Base-by-base conservation (phyloP, 2,888 invertebrate species). In the Mythimna loreyi region DNA sequence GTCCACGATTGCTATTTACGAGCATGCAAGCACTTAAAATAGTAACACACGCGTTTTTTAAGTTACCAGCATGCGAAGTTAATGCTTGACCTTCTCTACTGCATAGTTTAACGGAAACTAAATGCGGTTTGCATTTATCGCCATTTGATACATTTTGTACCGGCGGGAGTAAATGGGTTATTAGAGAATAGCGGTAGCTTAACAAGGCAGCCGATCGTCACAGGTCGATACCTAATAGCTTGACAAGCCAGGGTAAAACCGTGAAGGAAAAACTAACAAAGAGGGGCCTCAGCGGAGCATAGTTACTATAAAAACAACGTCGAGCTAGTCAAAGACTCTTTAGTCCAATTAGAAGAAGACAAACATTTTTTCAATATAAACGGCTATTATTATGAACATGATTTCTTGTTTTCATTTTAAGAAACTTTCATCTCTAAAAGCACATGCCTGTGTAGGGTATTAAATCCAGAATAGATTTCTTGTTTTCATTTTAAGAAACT, bases 291-390 rank as follows among this genome's bases (percentile, higher is more conserved):
- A 19, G 28, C 5, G 11, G 30, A 56, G 21, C 25, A 40, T 11
- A 70, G 28, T 19, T 40, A 43, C n/a, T 28, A 56, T 56, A 50
- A 43, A 62, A 73, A 74, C 33, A 13, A 74, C 9, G 9, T n/a
- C 50, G 28, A 47, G 23, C 40, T 30, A 33, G 33, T 36, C 21
- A 36, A 45, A 40, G 21, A 45, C 36, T 56, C 43, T 71, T 33
- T 40, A 23, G 25, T 64, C 36, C 64, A 63, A 72, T 72, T 55
- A 63, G 40, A 43, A 40, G n/a, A 33, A 28, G 19, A 45, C 19
- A 52, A 55, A 55, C 19, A 25, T 49, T 19, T 53, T 73, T 33
- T 19, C 9, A 40, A 72, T 25, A 30, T 50, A 73, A 73, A 50
- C 36, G 55, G 49, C 40, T n/a, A 28, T 50, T 16, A 11, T 33